Evolutionary conservation across 2,888 invertebrate species (phyloP).

Genomic region (Urechis unicinctus): DNA sequence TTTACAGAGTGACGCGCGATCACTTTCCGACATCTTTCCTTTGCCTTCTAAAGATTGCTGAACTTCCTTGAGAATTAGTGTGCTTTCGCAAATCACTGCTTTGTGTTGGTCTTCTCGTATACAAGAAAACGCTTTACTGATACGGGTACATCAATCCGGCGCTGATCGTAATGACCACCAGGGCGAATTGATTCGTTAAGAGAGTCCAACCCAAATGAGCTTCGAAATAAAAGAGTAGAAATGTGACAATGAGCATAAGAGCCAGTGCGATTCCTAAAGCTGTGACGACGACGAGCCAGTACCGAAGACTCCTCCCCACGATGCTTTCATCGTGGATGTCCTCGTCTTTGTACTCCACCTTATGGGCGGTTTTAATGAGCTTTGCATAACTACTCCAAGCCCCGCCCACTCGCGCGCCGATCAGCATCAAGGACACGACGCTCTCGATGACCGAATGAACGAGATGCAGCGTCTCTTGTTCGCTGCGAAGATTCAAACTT

Average conservation of each 20-base stretch:
- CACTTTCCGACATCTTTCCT: not conserved
- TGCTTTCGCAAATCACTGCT: constrained; percentile 6
- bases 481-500: not conserved
- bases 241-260: not conserved
- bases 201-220: constrained; percentile 12
- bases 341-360: not conserved
- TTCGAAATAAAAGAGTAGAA: not conserved
- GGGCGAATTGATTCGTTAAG: constrained; percentile 10
- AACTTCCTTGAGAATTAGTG: constrained; percentile 7
- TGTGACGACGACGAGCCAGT: not conserved
- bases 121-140: not conserved
- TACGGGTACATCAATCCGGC: not conserved
- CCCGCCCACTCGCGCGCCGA: not conserved
- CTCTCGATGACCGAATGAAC: constrained; percentile 6
- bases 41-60: not conserved
- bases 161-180: constrained; percentile 1
- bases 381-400: not conserved
- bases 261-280: not conserved
- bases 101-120: constrained; percentile 9
- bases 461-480: constrained; percentile 6
- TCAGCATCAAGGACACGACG: not conserved
- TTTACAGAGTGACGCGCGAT: too few relatives aligned
- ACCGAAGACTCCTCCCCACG: not conserved
- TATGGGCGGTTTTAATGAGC: not conserved
- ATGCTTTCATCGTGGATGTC: not conserved